A percentile compares a stretch with the other conserved stretches of the same genome.
Evolutionary conservation across 2,888 invertebrate species (phyloP).

Genomic region (Rhagonycha lutea): DNA sequence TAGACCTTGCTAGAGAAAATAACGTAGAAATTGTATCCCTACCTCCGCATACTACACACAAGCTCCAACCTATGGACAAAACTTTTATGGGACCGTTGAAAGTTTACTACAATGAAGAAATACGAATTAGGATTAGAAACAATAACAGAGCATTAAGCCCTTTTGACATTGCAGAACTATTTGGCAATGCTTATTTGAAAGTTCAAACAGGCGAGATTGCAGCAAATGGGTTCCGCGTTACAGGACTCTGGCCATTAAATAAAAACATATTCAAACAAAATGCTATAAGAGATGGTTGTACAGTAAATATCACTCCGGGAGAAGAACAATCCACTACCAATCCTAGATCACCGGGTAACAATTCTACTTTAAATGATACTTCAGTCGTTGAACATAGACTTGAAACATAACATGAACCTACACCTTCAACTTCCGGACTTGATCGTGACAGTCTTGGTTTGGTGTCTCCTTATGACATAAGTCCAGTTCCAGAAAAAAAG

Average conservation of each 20-base stretch:
- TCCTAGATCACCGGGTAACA: too few relatives aligned
- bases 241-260: conserved; percentile 38
- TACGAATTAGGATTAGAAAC: not conserved
- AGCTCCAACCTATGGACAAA: conserved; percentile 23
- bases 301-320: not conserved
- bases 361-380: not conserved
- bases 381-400: not conserved
- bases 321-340: too few relatives aligned
- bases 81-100: not conserved
- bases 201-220: conserved; percentile 29
- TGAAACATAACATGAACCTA: not conserved
- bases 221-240: conserved; percentile 15
- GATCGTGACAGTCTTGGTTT: not conserved
- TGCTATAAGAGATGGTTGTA: not conserved
- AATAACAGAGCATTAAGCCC: not conserved
- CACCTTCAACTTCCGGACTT: conserved; percentile 10
- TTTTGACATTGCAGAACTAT: conserved; percentile 25
- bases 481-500: not conserved
- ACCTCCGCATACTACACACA: conserved; percentile 36
- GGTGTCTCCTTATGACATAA: too few relatives aligned
- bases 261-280: conserved; percentile 29
- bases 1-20: conserved; percentile 15
- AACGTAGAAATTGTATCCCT: not conserved
- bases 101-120: not conserved
- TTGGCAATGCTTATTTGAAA: conserved; percentile 40